phyloP scores from a whole-genome alignment of 2,113 vertebrate genomes.

The Tautogolabrus adspersus region DNA sequence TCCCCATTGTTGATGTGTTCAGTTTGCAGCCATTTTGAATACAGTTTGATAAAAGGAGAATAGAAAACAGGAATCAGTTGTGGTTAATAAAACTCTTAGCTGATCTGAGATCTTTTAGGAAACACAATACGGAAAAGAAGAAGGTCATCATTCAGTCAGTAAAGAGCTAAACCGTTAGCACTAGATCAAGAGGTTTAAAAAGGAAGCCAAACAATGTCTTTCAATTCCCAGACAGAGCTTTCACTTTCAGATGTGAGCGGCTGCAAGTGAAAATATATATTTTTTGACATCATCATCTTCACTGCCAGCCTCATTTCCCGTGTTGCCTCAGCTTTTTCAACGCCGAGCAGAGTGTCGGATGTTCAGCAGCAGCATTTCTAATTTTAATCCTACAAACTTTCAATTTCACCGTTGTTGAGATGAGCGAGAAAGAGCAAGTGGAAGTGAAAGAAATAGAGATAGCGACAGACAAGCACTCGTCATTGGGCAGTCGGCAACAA shows the following conservation, averaged over 20 bases:
- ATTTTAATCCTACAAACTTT: constrained; percentile 62
- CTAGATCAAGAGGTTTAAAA: constrained; percentile 25
- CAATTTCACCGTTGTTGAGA: constrained; percentile 46
- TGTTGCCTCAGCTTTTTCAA: constrained; percentile 23
- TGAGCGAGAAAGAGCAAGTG: constrained; percentile 13
- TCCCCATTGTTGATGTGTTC: not conserved
- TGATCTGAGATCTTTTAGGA: constrained; percentile 11
- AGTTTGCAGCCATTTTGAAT: not conserved
- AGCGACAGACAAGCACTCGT: constrained; percentile 50
- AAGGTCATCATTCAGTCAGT: constrained; percentile 18
- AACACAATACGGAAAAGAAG: not conserved
- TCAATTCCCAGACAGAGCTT: constrained; percentile 22
- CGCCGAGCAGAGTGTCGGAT: not conserved
- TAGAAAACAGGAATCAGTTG: not conserved
- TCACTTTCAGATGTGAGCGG: constrained; percentile 17
- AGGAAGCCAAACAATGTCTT: constrained; percentile 25
- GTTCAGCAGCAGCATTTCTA: constrained; percentile 44
- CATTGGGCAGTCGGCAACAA: constrained; percentile 39
- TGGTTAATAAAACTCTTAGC: not conserved
- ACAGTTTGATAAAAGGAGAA: not conserved
- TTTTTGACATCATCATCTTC: constrained; percentile 54
- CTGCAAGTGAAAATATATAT: constrained; percentile 44
- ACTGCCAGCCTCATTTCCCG: constrained; percentile 29
- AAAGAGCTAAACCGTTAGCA: constrained; percentile 1
- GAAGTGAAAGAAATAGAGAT: constrained; percentile 36